Conservation (phyloP, 1,140 invertebrate species). For the Bradysia coprophila region DNA sequence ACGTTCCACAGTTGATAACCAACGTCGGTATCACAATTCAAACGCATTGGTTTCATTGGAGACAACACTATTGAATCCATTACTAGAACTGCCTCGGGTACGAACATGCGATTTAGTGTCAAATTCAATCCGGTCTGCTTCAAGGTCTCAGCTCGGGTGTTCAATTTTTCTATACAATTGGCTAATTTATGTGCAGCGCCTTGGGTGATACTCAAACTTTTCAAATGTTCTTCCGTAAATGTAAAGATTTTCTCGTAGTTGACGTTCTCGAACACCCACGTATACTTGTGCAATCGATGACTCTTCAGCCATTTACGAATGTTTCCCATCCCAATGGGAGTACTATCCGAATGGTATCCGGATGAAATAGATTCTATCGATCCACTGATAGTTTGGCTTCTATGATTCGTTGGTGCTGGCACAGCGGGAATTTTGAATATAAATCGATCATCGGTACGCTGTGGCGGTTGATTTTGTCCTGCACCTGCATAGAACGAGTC, state of each 20-base stretch:
- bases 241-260: slow-evolving; percentile 86
- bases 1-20: slow-evolving; percentile 23
- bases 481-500: too few species aligned
- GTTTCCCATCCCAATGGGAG: slow-evolving; percentile 37
- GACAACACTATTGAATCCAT: slow-evolving; percentile 29
- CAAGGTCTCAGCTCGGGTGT: slow-evolving; percentile 50
- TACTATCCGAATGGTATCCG: background rate
- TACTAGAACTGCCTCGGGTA: slow-evolving; percentile 24
- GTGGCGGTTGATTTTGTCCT: too few species aligned
- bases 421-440: too few species aligned
- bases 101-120: slow-evolving; percentile 29
- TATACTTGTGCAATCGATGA: slow-evolving; percentile 84
- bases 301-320: slow-evolving; percentile 77
- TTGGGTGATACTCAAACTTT: slow-evolving; percentile 72
- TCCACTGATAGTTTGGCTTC: too few species aligned
- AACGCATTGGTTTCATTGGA: slow-evolving; percentile 28
- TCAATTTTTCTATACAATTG: slow-evolving; percentile 71
- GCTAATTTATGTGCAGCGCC: slow-evolving; percentile 88
- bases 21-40: slow-evolving; percentile 21
- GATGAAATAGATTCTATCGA: too few species aligned
- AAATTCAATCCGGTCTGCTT: slow-evolving; percentile 47
- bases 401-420: too few species aligned
- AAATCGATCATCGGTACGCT: too few species aligned
- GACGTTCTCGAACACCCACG: slow-evolving; percentile 75
- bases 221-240: slow-evolving; percentile 65